Base-by-base conservation (phyloP, 2,113 vertebrate genomes). In the Motacilla tschutschensis region DNA sequence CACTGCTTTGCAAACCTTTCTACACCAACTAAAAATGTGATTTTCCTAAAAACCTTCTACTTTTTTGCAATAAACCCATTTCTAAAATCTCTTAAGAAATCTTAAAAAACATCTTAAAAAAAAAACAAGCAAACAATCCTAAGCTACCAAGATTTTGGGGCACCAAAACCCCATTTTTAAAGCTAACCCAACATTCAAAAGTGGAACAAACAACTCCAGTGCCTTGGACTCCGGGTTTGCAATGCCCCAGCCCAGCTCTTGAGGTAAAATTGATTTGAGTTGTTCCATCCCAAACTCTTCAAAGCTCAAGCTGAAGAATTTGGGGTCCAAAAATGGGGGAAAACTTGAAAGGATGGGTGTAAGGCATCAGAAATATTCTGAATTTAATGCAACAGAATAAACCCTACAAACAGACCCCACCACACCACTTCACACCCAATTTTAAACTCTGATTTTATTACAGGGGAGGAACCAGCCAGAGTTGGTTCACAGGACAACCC, bases 21-120 rank as follows among this genome's bases (percentile, higher is more conserved):
- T 9, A 6, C 29, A 14, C 5, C n/a, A 2, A 17, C 47, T 17
- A 50, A 14, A 43, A 41, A 16, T 0, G 0, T 0, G 55, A 53
- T 35, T 59, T 72, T 36, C 54, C 75, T 35, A 14, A 44, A 63
- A 58, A 22, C 0, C 0, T 26, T 9, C 14, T 9, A 6, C 15
- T 5, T 9, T 4, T 12, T 55, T 2, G 25, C 1, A 48, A 0
- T 0, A 4, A 64, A 54, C 2, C 29, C 15, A 3, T 3, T 18
- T 8, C 40, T 18, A 19, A 2, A 20, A 24, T 0, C 29, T 4
- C 28, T 28, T 13, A 3, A 12, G 6, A 14, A 38, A 36, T 5
- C 9, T 55, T 12, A 8, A 31, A 40, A 17, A 2, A 20, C 2
- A 10, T 4, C 8, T 38, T 28, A 1, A 16, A 28, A 33, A 44